Conservation (phyloP, 2,888 invertebrate genomes). For the Agriopis marginaria region DNA sequence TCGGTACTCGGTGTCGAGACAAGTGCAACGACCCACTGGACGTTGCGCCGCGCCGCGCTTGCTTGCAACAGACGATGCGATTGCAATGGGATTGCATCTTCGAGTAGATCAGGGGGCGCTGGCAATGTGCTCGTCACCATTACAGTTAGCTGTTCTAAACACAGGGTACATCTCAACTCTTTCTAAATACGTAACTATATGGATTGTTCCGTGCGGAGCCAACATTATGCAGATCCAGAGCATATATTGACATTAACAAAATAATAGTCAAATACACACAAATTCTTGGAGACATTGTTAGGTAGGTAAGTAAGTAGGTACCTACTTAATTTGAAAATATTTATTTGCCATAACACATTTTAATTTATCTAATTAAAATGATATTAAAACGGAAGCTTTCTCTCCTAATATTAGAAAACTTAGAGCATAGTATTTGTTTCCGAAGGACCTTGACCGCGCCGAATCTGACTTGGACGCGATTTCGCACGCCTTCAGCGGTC, state of each 20-base stretch:
- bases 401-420: not conserved
- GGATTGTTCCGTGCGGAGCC: not conserved
- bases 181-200: conserved; percentile 2
- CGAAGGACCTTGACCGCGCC: conserved; percentile 24
- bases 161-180: not conserved
- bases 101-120: not conserved
- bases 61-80: conserved; percentile 4
- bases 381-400: conserved; percentile 5
- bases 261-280: not conserved
- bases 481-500: conserved; percentile 1
- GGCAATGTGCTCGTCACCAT: not conserved
- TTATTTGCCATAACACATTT: not conserved
- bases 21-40: conserved; percentile 61
- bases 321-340: not conserved
- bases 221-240: not conserved
- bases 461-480: conserved; percentile 2
- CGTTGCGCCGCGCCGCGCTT: conserved; percentile 7
- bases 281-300: not conserved
- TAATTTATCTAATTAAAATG: not conserved
- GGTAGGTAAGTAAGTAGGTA: not conserved
- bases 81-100: conserved; percentile 3
- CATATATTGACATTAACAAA: not conserved
- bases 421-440: not conserved
- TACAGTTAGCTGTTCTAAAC: not conserved
- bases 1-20: conserved; percentile 33